These are phyloP conservation scores for Fulica atra DNA, from an alignment of 2,113 vertebrate species.

Conservation along the genomic window DNA sequence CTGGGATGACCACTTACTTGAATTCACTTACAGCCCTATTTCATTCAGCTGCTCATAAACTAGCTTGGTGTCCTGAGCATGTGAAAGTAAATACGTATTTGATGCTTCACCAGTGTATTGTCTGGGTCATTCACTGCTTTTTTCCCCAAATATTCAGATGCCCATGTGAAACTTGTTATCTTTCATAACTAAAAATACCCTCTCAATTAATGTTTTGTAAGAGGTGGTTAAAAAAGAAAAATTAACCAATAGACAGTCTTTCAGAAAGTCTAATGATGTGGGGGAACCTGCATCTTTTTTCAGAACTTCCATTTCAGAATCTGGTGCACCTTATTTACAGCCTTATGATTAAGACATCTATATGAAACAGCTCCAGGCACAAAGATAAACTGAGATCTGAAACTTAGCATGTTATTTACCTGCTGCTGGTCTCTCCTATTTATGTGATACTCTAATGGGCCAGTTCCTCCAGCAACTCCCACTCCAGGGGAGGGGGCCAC, in stretches of 20 bases:
- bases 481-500: background rate
- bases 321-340: background rate
- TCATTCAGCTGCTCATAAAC: constrained; percentile 38
- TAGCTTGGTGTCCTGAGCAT: background rate
- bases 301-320: background rate
- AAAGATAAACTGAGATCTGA: background rate
- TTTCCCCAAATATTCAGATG: background rate
- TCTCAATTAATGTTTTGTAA: background rate
- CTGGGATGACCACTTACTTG: constrained; percentile 16
- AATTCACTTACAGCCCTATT: background rate
- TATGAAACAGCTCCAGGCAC: background rate
- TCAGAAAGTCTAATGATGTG: background rate
- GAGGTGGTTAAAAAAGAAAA: background rate
- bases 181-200: background rate
- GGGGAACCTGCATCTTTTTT: background rate
- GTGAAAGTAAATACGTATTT: constrained; percentile 15
- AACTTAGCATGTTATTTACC: fast-evolving
- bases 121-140: background rate
- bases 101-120: background rate
- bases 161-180: background rate
- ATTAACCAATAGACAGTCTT: background rate
- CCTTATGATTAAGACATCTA: background rate
- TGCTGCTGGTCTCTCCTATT: background rate
- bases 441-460: background rate
- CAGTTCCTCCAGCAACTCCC: background rate